A percentile compares a stretch with the other conserved stretches of the same genome.
These are phyloP conservation scores for Lacerta viridis DNA, from an alignment of 2,797 vertebrate genomes.

Conservation along the genomic window DNA sequence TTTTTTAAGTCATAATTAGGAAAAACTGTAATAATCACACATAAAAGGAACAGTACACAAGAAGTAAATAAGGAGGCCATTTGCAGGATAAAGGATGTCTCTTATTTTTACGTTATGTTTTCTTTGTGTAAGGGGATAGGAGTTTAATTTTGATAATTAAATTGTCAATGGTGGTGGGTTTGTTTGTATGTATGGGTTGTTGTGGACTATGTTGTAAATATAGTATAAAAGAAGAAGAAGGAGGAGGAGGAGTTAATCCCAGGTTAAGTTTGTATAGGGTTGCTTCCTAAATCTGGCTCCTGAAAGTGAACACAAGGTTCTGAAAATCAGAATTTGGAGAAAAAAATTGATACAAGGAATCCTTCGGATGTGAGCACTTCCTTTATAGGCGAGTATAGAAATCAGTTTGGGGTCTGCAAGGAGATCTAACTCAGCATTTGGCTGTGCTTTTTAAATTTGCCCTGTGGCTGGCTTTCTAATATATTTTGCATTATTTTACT, in stretches of 20 bases:
- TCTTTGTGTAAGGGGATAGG: no score
- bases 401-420: background rate
- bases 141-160: no score
- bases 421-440: background rate
- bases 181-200: no score
- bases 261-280: background rate
- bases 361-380: background rate
- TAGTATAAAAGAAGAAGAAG: background rate
- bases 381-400: constrained; percentile 16
- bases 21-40: no score
- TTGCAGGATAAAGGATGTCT: no score
- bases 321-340: background rate
- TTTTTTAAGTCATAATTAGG: no score
- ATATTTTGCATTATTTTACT: constrained; percentile 10
- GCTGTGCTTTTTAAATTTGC: background rate
- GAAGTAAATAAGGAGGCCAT: no score
- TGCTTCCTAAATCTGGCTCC: background rate
- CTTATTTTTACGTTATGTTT: no score
- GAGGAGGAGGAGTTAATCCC: background rate
- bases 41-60: no score
- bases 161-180: no score
- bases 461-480: background rate
- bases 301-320: constrained; percentile 7
- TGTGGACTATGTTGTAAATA: background rate
- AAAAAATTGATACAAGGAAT: constrained; percentile 25